Percentiles rank a stretch among this genome's conserved stretches.
phyloP scores from a whole-genome alignment of 1,140 invertebrate genomes.

The Ephestia elutella region DNA sequence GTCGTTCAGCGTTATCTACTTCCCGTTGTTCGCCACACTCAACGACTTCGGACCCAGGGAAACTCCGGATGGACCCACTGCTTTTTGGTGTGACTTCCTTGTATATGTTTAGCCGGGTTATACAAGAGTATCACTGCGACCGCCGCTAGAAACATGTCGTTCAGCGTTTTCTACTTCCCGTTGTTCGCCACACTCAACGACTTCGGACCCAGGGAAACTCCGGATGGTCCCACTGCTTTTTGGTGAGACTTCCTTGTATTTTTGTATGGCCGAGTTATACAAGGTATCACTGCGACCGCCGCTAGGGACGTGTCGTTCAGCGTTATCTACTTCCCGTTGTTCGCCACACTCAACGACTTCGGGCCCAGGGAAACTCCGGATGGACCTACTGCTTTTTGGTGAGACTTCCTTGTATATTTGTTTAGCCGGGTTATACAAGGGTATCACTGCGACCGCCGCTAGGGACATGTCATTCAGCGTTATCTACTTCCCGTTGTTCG shows the following conservation, averaged over 20 bases:
- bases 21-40: conserved; percentile 96
- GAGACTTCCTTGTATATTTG: conserved; percentile 18
- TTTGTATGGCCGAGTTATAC: too few relatives aligned
- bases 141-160: conserved; percentile 93
- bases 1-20: conserved; percentile 98
- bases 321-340: conserved; percentile 98
- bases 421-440: conserved; percentile 76
- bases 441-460: conserved; percentile 93
- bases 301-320: conserved; percentile 97
- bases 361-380: conserved; percentile 85
- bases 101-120: not conserved
- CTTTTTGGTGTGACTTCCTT: conserved; percentile 75
- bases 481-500: conserved; percentile 98
- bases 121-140: conserved; percentile 93
- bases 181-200: conserved; percentile 95
- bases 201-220: conserved; percentile 86
- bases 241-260: conserved; percentile 58
- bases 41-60: conserved; percentile 91
- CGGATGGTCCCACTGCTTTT: conserved; percentile 84
- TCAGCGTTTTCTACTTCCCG: conserved; percentile 99
- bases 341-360: conserved; percentile 93
- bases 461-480: conserved; percentile 98
- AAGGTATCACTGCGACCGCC: conserved; percentile 93
- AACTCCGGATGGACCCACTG: conserved; percentile 81
- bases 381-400: conserved; percentile 84